These are phyloP conservation scores for Vultur gryphus DNA, from an alignment of 2,797 vertebrate genomes.

Conservation along the genomic window DNA sequence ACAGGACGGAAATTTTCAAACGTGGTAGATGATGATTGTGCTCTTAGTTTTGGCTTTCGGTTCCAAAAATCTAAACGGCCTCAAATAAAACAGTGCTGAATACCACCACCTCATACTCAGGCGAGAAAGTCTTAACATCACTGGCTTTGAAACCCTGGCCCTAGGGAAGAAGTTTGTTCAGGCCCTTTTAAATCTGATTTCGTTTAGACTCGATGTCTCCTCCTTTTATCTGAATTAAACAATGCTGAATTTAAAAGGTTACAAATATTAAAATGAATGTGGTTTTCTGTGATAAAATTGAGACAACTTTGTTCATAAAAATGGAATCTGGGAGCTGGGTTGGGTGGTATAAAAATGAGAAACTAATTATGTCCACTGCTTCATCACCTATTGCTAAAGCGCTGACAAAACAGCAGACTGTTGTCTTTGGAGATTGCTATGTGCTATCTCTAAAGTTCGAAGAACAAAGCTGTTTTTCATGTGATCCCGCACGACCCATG, in stretches of 20 bases:
- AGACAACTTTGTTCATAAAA: background rate
- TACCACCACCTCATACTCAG: background rate
- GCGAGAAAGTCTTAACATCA: background rate
- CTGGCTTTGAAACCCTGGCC: background rate
- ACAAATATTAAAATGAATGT: background rate
- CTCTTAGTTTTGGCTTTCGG: background rate
- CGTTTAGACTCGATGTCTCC: background rate
- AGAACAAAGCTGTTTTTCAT: background rate
- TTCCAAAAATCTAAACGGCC: background rate
- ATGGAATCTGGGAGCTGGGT: background rate
- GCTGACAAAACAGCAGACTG: background rate
- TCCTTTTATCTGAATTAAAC: conserved; percentile 12
- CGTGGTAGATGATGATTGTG: background rate
- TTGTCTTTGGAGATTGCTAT: background rate
- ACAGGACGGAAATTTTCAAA: background rate
- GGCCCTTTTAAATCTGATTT: background rate
- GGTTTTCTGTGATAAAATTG: background rate
- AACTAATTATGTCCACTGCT: background rate
- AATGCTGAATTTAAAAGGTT: background rate
- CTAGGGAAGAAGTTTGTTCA: background rate
- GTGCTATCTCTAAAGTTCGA: background rate
- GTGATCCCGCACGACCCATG: background rate
- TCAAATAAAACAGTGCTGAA: background rate
- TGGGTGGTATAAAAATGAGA: background rate
- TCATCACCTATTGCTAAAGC: background rate